A percentile compares a stretch with the other conserved stretches of the same genome.
These are phyloP conservation scores for Chironomus tepperi DNA, from an alignment of 1,140 invertebrate species.

Conservation along the genomic window DNA sequence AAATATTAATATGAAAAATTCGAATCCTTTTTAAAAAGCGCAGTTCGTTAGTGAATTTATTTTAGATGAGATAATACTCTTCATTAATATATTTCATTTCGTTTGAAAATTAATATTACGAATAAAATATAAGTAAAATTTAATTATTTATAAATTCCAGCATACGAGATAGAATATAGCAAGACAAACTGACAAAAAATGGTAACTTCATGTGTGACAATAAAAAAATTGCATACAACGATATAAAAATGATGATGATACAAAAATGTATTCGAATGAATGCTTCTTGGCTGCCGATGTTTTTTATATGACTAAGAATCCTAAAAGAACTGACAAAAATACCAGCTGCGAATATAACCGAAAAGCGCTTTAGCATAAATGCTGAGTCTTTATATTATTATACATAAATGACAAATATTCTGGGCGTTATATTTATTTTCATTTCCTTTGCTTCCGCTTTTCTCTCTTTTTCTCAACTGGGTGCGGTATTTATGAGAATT, in stretches of 20 bases:
- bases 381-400: neutral
- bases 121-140: too few species aligned
- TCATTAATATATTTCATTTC: too few species aligned
- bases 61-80: too few species aligned
- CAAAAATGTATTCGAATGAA: neutral
- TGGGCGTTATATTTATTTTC: conserved; percentile 6
- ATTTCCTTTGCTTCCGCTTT: neutral
- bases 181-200: too few species aligned
- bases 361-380: conserved; percentile 18
- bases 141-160: too few species aligned
- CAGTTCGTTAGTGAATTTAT: too few species aligned
- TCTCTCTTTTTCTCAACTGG: neutral
- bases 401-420: neutral
- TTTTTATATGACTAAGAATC: neutral
- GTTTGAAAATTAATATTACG: too few species aligned
- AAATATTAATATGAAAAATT: too few species aligned
- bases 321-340: neutral
- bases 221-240: neutral
- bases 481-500: neutral
- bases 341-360: neutral
- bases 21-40: too few species aligned
- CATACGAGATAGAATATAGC: too few species aligned
- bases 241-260: conserved; percentile 21
- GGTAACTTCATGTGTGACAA: too few species aligned
- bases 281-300: neutral